Conservation (phyloP, 2,113 vertebrate genomes). For the Phaethon lepturus region DNA sequence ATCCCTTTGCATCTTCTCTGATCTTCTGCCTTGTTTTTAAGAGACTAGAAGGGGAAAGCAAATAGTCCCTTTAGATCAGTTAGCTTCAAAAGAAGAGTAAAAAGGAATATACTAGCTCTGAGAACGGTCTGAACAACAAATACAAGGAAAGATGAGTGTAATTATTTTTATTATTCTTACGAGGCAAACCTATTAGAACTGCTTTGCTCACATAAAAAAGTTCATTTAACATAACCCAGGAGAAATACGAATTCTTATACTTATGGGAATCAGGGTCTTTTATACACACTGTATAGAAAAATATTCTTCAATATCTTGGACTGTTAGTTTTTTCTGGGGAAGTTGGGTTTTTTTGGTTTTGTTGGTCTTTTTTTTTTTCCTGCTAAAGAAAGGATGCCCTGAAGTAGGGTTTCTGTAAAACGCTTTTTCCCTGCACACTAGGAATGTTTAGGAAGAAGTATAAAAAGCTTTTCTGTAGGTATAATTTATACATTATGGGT, state of each 20-base stretch:
- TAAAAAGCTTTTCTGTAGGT: neutral
- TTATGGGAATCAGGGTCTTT: neutral
- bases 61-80: neutral
- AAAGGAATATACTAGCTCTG: neutral
- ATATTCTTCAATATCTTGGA: neutral
- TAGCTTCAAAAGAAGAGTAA: slow-evolving; percentile 12
- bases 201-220: neutral
- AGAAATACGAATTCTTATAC: neutral
- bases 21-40: slow-evolving; percentile 13
- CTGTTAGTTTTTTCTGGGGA: neutral
- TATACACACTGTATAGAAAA: neutral
- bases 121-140: slow-evolving; percentile 19
- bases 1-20: slow-evolving; percentile 18
- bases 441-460: neutral
- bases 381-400: neutral
- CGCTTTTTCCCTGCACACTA: neutral
- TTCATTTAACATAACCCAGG: neutral
- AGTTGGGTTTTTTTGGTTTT: neutral
- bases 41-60: neutral
- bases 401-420: neutral
- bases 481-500: neutral
- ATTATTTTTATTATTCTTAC: slow-evolving; percentile 37
- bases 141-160: neutral
- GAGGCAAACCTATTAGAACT: neutral
- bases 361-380: neutral